These are phyloP conservation scores for Pheosia tremula DNA, from an alignment of 2,888 invertebrate genomes.

Conservation along the genomic window DNA sequence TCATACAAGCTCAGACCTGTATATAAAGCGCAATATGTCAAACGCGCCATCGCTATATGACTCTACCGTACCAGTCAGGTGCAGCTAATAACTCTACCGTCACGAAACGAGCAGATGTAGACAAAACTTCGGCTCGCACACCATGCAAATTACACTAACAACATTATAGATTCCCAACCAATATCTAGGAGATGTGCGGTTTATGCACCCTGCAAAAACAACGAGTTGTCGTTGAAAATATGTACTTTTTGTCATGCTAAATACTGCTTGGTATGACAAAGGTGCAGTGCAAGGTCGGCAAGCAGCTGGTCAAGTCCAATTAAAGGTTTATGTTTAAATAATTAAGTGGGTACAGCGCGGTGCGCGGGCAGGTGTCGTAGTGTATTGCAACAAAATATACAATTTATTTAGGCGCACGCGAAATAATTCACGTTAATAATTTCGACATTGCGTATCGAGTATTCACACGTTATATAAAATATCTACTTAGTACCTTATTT, in stretches of 20 bases:
- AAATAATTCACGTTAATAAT: constrained; percentile 71
- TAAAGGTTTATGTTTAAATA: constrained; percentile 83
- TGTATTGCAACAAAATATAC: constrained; percentile 68
- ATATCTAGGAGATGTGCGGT: constrained; percentile 50
- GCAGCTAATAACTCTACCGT: not conserved
- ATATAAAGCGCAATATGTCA: no score
- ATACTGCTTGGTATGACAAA: constrained; percentile 74
- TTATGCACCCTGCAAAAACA: constrained; percentile 48
- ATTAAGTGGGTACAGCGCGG: constrained; percentile 64
- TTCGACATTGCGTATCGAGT: constrained; percentile 46
- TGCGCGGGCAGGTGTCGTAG: constrained; percentile 40
- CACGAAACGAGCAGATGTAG: constrained; percentile 29
- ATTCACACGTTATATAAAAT: no score
- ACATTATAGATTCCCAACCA: constrained; percentile 52
- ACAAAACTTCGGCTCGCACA: constrained; percentile 13
- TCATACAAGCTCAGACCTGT: no score
- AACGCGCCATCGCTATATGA: no score
- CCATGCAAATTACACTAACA: constrained; percentile 58
- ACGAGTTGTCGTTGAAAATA: constrained; percentile 64
- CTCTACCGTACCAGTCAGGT: not conserved
- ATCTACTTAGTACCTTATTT: no score
- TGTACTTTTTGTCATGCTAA: constrained; percentile 76
- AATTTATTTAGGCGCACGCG: constrained; percentile 78
- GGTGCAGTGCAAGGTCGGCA: constrained; percentile 75
- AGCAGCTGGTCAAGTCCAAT: constrained; percentile 77